phyloP scores from a whole-genome alignment of 2,113 vertebrate genomes.

The Nibea albiflora region DNA sequence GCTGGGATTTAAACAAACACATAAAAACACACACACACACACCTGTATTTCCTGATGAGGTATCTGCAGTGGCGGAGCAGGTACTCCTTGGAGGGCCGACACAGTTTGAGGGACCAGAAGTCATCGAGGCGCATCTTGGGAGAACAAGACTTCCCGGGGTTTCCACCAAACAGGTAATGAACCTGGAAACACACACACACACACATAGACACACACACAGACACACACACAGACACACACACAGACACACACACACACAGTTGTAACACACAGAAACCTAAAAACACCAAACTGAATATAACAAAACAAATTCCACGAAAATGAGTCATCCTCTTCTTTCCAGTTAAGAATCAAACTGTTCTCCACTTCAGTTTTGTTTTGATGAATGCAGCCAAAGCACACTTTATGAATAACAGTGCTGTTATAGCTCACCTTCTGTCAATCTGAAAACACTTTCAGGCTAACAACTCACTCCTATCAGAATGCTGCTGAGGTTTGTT shows the following conservation, averaged over 20 bases:
- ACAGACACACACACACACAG: no score
- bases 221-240: no score
- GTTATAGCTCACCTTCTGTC: not conserved
- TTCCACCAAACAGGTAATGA: slow-evolving; percentile 98
- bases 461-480: no score
- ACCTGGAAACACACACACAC: slow-evolving; percentile 82
- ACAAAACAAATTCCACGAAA: not conserved
- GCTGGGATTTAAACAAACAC: not conserved
- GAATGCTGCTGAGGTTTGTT: not conserved
- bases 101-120: slow-evolving; percentile 98
- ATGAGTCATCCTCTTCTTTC: not conserved
- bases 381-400: not conserved
- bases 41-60: slow-evolving; percentile 98
- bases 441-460: not conserved
- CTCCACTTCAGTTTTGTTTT: not conserved
- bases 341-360: not conserved
- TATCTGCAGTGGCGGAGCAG: slow-evolving; percentile 98
- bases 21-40: slow-evolving; percentile 1
- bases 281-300: not conserved
- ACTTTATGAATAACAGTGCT: not conserved
- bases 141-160: slow-evolving; percentile 98
- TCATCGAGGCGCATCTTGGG: slow-evolving; percentile 99
- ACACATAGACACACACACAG: no score
- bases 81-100: slow-evolving; percentile 97
- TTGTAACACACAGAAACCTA: not conserved